Evolutionary conservation across 2,113 vertebrate genomes (phyloP).

Genomic region (Hippoglossus stenolepis): DNA sequence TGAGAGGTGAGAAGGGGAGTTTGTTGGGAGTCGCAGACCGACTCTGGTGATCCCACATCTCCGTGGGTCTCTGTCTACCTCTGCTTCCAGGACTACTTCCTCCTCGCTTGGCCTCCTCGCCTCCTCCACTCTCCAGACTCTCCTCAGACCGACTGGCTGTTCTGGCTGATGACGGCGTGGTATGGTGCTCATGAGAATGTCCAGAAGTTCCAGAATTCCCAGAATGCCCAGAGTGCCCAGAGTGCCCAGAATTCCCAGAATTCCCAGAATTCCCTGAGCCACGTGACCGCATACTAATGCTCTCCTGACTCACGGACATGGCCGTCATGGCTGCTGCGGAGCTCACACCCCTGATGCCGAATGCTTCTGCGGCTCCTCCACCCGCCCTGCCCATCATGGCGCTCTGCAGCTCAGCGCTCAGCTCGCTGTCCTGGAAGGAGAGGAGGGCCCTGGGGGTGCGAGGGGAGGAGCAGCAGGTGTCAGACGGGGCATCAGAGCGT

Average conservation of each 20-base stretch:
- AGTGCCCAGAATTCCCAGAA: conserved; percentile 76
- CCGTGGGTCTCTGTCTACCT: conserved; percentile 33
- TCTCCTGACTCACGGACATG: conserved; percentile 92
- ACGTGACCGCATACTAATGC: conserved; percentile 88
- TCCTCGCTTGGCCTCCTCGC: conserved; percentile 39
- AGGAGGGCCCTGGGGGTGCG: conserved; percentile 84
- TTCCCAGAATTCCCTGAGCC: conserved; percentile 83
- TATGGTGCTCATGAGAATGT: conserved; percentile 80
- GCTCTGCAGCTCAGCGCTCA: conserved; percentile 90
- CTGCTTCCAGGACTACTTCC: conserved; percentile 42
- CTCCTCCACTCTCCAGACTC: conserved; percentile 74
- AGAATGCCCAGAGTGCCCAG: conserved; percentile 35
- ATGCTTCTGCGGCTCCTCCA: conserved; percentile 52
- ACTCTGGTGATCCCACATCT: conserved; percentile 52
- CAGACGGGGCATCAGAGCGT: conserved; percentile 5
- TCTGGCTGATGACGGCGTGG: conserved; percentile 43
- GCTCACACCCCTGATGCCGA: conserved; percentile 77
- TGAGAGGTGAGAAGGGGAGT: conserved; percentile 49
- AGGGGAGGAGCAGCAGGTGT: conserved; percentile 74
- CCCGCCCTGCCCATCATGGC: conserved; percentile 83
- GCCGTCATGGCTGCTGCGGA: conserved; percentile 73
- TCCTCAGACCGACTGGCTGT: conserved; percentile 81
- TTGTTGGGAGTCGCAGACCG: conserved; percentile 31
- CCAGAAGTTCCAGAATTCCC: neutral
- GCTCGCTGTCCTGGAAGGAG: conserved; percentile 93